phyloP scores from a whole-genome alignment of 2,888 invertebrate genomes.

The Drosophila pseudotalamancana region DNA sequence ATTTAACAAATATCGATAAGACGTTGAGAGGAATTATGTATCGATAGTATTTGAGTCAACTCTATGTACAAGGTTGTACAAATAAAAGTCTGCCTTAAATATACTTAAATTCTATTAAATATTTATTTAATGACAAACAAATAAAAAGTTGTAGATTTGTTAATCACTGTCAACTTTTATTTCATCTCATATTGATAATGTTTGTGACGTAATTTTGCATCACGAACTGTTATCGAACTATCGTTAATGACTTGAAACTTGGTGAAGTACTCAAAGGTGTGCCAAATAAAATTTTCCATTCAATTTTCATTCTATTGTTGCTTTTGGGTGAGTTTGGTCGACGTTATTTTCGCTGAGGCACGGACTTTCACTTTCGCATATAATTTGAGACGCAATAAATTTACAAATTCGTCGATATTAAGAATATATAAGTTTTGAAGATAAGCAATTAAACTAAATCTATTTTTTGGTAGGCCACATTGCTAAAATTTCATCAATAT shows the following conservation, averaged over 20 bases:
- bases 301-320: constrained; percentile 45
- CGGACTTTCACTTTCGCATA: constrained; percentile 51
- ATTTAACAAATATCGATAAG: neutral
- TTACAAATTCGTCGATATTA: constrained; percentile 4
- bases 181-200: too few species aligned
- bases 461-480: constrained; percentile 22
- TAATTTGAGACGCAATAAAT: constrained; percentile 58
- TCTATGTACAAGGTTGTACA: neutral
- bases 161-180: too few species aligned
- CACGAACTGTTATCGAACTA: neutral
- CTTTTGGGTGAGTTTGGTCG: constrained; percentile 61
- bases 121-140: too few species aligned
- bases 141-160: too few species aligned
- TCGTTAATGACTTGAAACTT: neutral
- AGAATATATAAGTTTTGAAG: constrained; percentile 28
- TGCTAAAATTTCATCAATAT: constrained; percentile 20
- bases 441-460: constrained; percentile 21
- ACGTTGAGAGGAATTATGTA: neutral
- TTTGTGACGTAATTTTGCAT: neutral
- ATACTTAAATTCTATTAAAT: too few species aligned
- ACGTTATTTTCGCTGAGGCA: constrained; percentile 33
- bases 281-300: constrained; percentile 24
- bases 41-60: neutral
- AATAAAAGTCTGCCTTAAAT: neutral
- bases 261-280: constrained; percentile 18